Evolutionary conservation across 2,797 vertebrate genomes (phyloP).

Genomic region (Eidolon dupreanum): DNA sequence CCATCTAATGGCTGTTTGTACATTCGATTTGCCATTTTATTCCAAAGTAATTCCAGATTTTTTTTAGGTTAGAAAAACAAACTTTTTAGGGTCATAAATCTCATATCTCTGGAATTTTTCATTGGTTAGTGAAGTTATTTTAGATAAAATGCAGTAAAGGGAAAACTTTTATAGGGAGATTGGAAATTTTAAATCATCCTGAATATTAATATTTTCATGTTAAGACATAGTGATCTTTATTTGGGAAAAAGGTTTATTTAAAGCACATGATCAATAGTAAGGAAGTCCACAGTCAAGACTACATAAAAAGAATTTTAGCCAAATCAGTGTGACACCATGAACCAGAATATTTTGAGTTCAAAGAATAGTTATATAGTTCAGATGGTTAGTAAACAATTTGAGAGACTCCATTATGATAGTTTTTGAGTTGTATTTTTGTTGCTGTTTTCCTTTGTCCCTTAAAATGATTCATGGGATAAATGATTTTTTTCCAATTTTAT

Average conservation of each 20-base stretch:
- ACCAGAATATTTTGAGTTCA: neutral
- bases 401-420: neutral
- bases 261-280: neutral
- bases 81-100: neutral
- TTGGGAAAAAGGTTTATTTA: neutral
- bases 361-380: neutral
- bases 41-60: neutral
- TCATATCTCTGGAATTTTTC: neutral
- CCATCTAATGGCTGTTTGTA: neutral
- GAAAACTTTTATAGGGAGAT: neutral
- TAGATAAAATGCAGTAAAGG: constrained; percentile 22
- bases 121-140: neutral
- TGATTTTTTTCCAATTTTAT: neutral
- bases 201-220: neutral
- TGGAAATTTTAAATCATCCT: neutral
- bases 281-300: neutral
- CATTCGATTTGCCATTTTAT: neutral
- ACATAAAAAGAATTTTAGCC: neutral
- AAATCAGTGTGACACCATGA: neutral
- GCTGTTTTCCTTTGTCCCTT: neutral
- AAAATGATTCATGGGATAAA: neutral
- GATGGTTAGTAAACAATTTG: neutral
- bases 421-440: neutral
- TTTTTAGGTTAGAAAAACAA: neutral
- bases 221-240: neutral